These are phyloP conservation scores for Microcebus tavaratra DNA, from an alignment of 2,113 vertebrate species.

Conservation along the genomic window DNA sequence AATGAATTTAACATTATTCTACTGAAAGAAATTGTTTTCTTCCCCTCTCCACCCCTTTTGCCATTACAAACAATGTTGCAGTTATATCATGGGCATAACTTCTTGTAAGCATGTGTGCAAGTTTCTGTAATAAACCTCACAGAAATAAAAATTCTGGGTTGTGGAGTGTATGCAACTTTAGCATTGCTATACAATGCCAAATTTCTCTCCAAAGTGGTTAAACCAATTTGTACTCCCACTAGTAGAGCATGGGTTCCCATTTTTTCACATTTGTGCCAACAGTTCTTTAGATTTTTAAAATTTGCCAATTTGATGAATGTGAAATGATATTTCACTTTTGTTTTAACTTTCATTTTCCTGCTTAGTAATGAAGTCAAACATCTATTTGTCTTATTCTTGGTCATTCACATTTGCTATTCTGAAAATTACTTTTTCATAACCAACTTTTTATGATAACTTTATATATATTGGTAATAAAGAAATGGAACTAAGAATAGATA, in stretches of 20 bases:
- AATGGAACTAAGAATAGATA: not conserved
- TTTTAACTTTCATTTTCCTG: slow-evolving; percentile 65
- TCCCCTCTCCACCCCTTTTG: not conserved
- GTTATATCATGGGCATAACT: not conserved
- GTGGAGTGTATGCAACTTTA: not conserved
- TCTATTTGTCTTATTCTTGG: slow-evolving; percentile 48
- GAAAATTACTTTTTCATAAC: slow-evolving; percentile 38
- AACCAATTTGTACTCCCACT: slow-evolving; percentile 13
- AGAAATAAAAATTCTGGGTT: slow-evolving; percentile 9
- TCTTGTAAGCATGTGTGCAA: not conserved
- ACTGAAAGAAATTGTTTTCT: not conserved
- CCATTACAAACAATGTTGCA: not conserved
- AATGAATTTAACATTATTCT: not conserved
- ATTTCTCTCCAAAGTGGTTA: slow-evolving; percentile 37
- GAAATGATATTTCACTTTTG: slow-evolving; percentile 66
- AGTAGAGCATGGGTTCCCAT: not conserved
- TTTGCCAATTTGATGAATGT: slow-evolving; percentile 57
- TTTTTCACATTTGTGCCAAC: slow-evolving; percentile 29
- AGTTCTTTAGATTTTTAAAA: slow-evolving; percentile 58
- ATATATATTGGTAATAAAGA: not conserved
- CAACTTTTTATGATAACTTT: slow-evolving; percentile 35
- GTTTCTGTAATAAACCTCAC: slow-evolving; percentile 21
- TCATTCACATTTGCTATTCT: slow-evolving; percentile 33
- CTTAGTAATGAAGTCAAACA: slow-evolving; percentile 56
- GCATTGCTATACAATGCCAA: not conserved